Evolutionary conservation across 2,888 invertebrate genomes (phyloP).

Genomic region (Helicoverpa assulta): DNA sequence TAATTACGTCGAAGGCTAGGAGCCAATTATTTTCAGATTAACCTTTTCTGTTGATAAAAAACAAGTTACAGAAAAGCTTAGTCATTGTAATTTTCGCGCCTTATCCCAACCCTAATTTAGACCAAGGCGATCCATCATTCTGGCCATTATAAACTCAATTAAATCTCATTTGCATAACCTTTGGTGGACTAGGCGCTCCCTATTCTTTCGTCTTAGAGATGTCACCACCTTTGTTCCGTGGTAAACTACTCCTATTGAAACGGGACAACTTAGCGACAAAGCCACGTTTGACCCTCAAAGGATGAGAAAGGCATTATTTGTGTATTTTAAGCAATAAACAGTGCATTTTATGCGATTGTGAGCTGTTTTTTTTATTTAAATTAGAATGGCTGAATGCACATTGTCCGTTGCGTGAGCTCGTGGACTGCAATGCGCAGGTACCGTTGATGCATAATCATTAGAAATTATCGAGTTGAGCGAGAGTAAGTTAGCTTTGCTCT

Average conservation of each 20-base stretch:
- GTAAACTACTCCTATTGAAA: constrained; percentile 85
- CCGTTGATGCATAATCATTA: constrained; percentile 87
- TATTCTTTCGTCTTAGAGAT: constrained; percentile 81
- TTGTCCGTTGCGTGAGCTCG: constrained; percentile 90
- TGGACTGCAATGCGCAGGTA: constrained; percentile 86
- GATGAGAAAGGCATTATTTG: constrained; percentile 86
- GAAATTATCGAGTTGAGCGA: constrained; percentile 84
- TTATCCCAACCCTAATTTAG: constrained; percentile 67
- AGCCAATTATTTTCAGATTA: constrained; percentile 58
- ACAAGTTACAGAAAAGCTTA: constrained; percentile 62
- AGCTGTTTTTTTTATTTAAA: constrained; percentile 84
- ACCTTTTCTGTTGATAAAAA: constrained; percentile 43
- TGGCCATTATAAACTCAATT: constrained; percentile 89
- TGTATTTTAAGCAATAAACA: constrained; percentile 90
- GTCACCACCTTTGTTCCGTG: constrained; percentile 88
- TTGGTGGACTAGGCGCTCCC: constrained; percentile 74
- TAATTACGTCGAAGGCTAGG: constrained; percentile 31
- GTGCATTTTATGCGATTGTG: constrained; percentile 89
- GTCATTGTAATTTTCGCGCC: constrained; percentile 86
- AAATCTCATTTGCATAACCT: constrained; percentile 89
- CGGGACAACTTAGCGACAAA: constrained; percentile 87
- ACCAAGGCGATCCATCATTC: constrained; percentile 79
- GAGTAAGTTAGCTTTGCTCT: constrained; percentile 72
- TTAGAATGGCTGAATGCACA: constrained; percentile 87
- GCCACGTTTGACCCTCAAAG: constrained; percentile 87